These are phyloP conservation scores for Panurus biarmicus DNA, from an alignment of 2,113 vertebrate species.

Conservation along the genomic window DNA sequence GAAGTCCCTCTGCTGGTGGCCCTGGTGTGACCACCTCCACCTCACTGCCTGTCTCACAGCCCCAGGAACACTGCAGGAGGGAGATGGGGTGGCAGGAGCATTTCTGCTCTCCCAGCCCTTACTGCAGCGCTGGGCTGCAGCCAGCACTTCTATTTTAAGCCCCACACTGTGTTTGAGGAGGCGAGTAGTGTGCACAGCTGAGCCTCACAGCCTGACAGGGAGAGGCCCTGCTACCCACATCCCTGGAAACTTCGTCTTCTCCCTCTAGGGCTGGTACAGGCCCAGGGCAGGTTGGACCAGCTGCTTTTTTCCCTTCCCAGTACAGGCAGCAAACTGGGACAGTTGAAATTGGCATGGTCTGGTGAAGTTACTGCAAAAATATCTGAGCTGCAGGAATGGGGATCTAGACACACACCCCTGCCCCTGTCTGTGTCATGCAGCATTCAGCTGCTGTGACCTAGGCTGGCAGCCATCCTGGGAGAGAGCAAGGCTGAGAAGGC, in stretches of 20 bases:
- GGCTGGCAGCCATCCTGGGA: not conserved
- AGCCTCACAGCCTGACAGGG: not conserved
- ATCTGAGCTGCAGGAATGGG: not conserved
- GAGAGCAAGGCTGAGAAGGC: not conserved
- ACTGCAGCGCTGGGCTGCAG: constrained; percentile 36
- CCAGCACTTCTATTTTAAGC: constrained; percentile 47
- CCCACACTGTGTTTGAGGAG: not conserved
- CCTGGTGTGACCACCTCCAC: not conserved
- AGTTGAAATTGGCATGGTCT: not conserved
- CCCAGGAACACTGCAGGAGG: not conserved
- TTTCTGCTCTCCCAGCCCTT: not conserved
- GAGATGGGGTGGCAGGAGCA: not conserved
- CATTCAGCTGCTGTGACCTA: not conserved
- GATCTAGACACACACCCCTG: not conserved
- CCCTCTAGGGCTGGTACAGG: rapidly evolving
- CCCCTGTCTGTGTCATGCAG: rapidly evolving
- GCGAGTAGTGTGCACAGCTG: not conserved
- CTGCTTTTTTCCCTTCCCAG: not conserved
- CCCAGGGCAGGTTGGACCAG: not conserved
- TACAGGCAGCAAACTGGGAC: not conserved
- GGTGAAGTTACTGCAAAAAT: not conserved
- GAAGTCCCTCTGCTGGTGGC: not conserved
- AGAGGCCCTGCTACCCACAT: not conserved
- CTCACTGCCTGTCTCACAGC: not conserved
- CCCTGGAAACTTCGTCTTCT: not conserved